Evolutionary conservation across 2,888 invertebrate species (phyloP), one percentile per base, ranked within the genome.

Genomic region (Panorpa germanica): DNA sequence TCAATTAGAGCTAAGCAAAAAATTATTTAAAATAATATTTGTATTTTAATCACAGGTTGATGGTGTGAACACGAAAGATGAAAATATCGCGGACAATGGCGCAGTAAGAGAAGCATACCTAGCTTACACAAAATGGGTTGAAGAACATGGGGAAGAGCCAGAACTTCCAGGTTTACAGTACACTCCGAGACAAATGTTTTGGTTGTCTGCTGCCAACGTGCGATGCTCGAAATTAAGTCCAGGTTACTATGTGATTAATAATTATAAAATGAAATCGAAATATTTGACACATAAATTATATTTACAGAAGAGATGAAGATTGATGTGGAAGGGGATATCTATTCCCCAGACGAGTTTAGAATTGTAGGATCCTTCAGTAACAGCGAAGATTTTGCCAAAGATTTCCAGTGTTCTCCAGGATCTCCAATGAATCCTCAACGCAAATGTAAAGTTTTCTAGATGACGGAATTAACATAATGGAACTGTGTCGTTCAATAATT

Each of bases 21-120:
- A n/a, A n/a, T n/a, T n/a, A n/a, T n/a, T n/a, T n/a, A n/a, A n/a
- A n/a, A n/a, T n/a, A n/a, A n/a, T n/a, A n/a, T n/a, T n/a, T n/a
- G n/a, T n/a, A n/a, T n/a, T n/a, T n/a, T n/a, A n/a, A n/a, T n/a
- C n/a, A n/a, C n/a, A n/a, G n/a, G n/a, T n/a, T n/a, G n/a, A n/a
- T n/a, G 34, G 35, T 6, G 43, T 50, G 14, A 43, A 41, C 24
- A 34, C 51, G 3, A 54, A 59, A 37, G 59, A 59, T 4, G 62
- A 62, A 41, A 61, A 63, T 40, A 63, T 63, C 27, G 63, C 63
- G 3, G 63, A 63, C 40, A 62, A 61, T 37, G 83, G 82, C 2
- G 85, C 83, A 2, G 65, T 83, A 39, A 83, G 82, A 46, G 74
- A 78, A 45, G 76, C 83, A 0, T 85, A 82, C 51, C 57, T 65